Conservation (phyloP, 2,888 invertebrate genomes). For the Yponomeuta malinellus region DNA sequence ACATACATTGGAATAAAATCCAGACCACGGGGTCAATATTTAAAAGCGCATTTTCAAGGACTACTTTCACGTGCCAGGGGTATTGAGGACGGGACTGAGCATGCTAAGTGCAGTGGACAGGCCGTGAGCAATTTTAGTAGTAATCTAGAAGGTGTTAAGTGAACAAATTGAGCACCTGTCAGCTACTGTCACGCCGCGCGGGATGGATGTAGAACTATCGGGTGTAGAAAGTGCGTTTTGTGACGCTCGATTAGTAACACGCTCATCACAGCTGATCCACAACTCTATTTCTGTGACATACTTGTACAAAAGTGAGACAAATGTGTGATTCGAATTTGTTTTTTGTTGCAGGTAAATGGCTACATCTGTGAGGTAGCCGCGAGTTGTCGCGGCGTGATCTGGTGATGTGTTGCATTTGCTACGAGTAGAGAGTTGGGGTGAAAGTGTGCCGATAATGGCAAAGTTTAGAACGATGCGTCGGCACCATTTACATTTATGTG, state of each 20-base stretch:
- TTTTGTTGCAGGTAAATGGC: constrained; percentile 21
- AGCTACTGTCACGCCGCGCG: constrained; percentile 19
- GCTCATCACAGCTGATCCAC: constrained; percentile 23
- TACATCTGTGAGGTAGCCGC: constrained; percentile 17
- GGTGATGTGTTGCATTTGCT: constrained; percentile 3
- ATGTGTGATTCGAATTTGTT: constrained; percentile 23
- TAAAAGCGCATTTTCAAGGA: constrained; percentile 1
- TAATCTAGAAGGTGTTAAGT: not conserved
- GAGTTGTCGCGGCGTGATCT: not conserved
- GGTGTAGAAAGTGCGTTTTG: constrained; percentile 24
- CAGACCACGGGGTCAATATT: constrained; percentile 3
- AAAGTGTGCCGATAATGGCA: constrained; percentile 12
- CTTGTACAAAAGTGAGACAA: constrained; percentile 21
- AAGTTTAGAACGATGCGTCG: constrained; percentile 2
- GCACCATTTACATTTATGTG: constrained; percentile 1
- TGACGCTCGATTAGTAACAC: constrained; percentile 24
- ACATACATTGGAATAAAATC: not conserved
- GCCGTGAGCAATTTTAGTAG: not conserved
- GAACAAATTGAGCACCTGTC: not conserved
- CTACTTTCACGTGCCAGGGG: not conserved
- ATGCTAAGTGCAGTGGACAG: not conserved
- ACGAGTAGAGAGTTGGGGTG: constrained; percentile 3
- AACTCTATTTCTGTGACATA: constrained; percentile 25
- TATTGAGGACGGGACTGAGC: not conserved
- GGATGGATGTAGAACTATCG: constrained; percentile 33